Evolutionary conservation across 2,113 vertebrate genomes (phyloP), one percentile per base, ranked within the genome.

Genomic region (Sander lucioperca): DNA sequence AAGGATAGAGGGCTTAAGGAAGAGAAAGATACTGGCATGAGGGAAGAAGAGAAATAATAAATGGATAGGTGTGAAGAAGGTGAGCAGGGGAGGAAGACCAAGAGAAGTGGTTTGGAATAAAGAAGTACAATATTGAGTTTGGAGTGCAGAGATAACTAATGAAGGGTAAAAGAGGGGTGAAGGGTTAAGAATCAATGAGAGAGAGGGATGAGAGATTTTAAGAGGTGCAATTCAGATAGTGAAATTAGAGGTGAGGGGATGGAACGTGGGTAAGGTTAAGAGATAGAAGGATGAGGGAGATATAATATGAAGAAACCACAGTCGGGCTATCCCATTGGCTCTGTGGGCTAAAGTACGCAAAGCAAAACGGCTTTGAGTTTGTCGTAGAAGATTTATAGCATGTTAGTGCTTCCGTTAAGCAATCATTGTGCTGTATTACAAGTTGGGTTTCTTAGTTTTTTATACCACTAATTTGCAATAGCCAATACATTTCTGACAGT

Each of bases 151-250:
- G 90, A 91, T 93, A 85, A 88, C 80, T 88, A 88, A 87, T 91
- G 86, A 86, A 76, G 80, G 84, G 82, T 87, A 78, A 75, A 50
- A 74, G 67, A 74, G 67, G 66, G 82, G 80, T 74, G 56, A 88
- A 76, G 80, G 90, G 82, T 88, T 80, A 77, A 88, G 86, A 80
- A 91, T 91, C 87, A 88, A 88, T 88, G 86, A 88, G 77, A 83
- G 79, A 6, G 16, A 73, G 66, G 76, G 73, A 57, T n/a, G 80
- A 84, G 79, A 88, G 86, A 81, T 88, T 86, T 81, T 69, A 79
- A 88, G 80, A 87, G 83, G 80, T 61, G 76, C 54, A 61, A n/a
- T 79, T 82, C 78, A 67, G 88, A 91, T 91, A 87, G 88, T 72
- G 85, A 92, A 91, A 90, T 92, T 82, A 90, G 78, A 91, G 68